Percentiles rank a stretch among this genome's conserved stretches.
Conservation (phyloP, 2,888 invertebrate species). For the Folsomia manolachei region DNA sequence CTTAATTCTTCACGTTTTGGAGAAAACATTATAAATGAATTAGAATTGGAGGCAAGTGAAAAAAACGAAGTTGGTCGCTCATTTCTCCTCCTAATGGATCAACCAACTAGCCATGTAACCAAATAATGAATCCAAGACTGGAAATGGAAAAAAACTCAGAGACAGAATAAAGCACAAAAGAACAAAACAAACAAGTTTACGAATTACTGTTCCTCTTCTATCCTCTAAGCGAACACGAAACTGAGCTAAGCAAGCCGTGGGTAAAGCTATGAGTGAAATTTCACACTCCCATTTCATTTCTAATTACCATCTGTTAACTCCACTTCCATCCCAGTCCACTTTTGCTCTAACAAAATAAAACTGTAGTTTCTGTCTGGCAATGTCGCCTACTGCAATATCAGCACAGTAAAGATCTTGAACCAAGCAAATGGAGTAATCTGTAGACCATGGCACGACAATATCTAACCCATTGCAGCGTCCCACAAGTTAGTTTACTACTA, state of each 20-base stretch:
- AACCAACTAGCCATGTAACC: slow-evolving; percentile 19
- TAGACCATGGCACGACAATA: no score
- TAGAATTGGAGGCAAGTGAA: slow-evolving; percentile 29
- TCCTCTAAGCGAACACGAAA: neutral
- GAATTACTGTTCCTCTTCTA: neutral
- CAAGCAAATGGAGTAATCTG: no score
- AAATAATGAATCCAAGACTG: no score
- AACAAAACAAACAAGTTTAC: slow-evolving; percentile 5
- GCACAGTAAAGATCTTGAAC: no score
- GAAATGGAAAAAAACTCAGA: neutral
- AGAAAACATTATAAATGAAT: slow-evolving; percentile 40
- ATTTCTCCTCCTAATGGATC: slow-evolving; percentile 41
- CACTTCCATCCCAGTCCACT: neutral
- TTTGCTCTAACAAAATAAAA: neutral
- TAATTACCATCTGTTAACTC: slow-evolving; percentile 3
- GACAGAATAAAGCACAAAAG: neutral
- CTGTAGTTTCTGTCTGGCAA: no score
- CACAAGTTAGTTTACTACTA: no score
- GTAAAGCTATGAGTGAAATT: neutral
- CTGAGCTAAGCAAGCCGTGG: neutral
- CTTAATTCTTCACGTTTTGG: slow-evolving; percentile 16
- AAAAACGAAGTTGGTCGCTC: slow-evolving; percentile 33
- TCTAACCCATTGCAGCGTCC: no score
- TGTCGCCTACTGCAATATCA: no score
- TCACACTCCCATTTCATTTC: slow-evolving; percentile 7